Evolutionary conservation across 2,888 invertebrate genomes (phyloP).

Genomic region (Nymphalis polychloros): DNA sequence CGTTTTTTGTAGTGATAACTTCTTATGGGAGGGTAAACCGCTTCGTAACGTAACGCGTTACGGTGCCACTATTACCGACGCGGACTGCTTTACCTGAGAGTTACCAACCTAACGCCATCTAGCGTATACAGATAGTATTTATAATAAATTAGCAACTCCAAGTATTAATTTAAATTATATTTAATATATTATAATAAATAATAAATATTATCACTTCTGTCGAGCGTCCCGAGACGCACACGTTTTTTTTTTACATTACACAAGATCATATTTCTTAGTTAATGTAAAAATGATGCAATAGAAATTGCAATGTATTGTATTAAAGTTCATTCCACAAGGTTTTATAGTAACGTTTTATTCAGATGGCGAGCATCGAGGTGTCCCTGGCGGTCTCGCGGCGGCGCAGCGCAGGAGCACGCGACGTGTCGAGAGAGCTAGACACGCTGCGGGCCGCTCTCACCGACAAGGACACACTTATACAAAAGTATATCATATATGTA

Average conservation of each 20-base stretch:
- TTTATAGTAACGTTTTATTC: conserved; percentile 7
- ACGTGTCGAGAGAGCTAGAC: conserved; percentile 77
- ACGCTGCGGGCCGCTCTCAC: conserved; percentile 86
- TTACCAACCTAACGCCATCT: too few species aligned
- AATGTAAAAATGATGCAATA: background rate
- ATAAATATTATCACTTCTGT: too few species aligned
- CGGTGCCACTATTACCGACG: too few species aligned
- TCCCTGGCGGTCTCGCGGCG: conserved; percentile 80
- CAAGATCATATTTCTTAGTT: background rate
- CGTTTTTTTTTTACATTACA: background rate
- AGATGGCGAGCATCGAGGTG: conserved; percentile 94
- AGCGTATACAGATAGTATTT: too few species aligned
- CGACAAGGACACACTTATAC: conserved; percentile 92
- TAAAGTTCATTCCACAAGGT: background rate
- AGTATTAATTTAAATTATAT: too few species aligned
- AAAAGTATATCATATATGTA: conserved; percentile 80
- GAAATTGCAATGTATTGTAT: background rate
- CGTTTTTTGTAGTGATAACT: conserved; percentile 2
- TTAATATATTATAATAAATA: too few species aligned
- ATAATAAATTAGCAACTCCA: too few species aligned
- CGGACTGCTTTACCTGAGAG: too few species aligned
- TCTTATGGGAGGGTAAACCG: too few species aligned
- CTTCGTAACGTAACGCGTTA: too few species aligned
- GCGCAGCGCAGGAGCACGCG: conserved; percentile 65
- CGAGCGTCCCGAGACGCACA: too few species aligned